Evolutionary conservation across 2,797 vertebrate species (phyloP).

Genomic region (Sebastes trivittatus): DNA sequence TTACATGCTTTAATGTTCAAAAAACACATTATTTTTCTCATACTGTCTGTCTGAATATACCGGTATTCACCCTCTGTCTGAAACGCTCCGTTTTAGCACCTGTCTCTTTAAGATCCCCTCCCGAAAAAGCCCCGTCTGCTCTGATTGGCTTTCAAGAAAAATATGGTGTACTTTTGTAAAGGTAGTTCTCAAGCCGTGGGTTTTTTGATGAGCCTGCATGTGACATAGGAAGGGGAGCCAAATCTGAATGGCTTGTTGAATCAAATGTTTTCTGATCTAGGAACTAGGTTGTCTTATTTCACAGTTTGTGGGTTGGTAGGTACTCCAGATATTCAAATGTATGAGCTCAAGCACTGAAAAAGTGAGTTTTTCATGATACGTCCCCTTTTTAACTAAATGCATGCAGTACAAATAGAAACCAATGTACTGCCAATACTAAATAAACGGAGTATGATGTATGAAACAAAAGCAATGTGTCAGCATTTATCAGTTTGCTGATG

Average conservation of each 20-base stretch:
- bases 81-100: neutral
- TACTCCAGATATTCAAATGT: no score
- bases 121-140: neutral
- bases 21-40: no score
- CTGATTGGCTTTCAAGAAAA: neutral
- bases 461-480: neutral
- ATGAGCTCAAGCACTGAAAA: no score
- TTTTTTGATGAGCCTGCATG: no score
- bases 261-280: no score
- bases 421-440: neutral
- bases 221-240: no score
- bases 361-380: no score
- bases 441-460: neutral
- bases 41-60: neutral
- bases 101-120: neutral
- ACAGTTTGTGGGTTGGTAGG: no score
- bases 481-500: neutral
- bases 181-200: neutral
- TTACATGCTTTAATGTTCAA: no score
- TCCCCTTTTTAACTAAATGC: neutral
- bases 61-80: neutral
- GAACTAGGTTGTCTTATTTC: no score
- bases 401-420: neutral
- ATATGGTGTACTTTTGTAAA: accelerated
- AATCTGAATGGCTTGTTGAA: no score